phyloP scores from a whole-genome alignment of 2,797 vertebrate genomes.

The Trematomus bernacchii region DNA sequence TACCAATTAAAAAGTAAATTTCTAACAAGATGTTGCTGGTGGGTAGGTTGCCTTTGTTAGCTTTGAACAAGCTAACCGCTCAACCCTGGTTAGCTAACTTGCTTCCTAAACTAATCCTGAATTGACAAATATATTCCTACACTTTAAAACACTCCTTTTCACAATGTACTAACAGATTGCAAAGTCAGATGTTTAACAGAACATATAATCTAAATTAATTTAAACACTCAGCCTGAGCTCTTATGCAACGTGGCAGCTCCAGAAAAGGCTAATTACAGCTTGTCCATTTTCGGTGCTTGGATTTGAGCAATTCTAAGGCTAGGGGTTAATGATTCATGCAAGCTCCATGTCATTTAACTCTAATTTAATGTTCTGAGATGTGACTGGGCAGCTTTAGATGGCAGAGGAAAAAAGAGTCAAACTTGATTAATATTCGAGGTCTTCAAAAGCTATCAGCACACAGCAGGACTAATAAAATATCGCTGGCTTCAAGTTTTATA shows the following conservation, averaged over 20 bases:
- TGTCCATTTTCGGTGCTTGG: conserved; percentile 60
- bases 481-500: conserved; percentile 33
- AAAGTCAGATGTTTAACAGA: conserved; percentile 37
- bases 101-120: background rate
- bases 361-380: conserved; percentile 68
- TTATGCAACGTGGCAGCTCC: conserved; percentile 56
- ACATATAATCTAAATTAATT: conserved; percentile 34
- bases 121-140: background rate
- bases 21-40: background rate
- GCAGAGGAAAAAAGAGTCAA: conserved; percentile 35
- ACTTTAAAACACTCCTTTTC: background rate
- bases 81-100: background rate
- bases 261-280: conserved; percentile 62
- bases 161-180: background rate
- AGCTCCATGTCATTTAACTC: conserved; percentile 72
- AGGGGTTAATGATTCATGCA: conserved; percentile 72
- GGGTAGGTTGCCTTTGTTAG: background rate
- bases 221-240: conserved; percentile 43
- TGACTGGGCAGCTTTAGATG: conserved; percentile 51
- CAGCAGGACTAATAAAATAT: conserved; percentile 55
- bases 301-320: conserved; percentile 57
- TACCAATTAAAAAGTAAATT: too few species aligned
- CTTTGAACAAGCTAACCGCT: background rate
- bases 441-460: conserved; percentile 52
- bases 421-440: conserved; percentile 65